Evolutionary conservation across 2,797 vertebrate species (phyloP), one percentile per base, ranked within the genome.

Genomic region (Amphiprion clarkii): DNA sequence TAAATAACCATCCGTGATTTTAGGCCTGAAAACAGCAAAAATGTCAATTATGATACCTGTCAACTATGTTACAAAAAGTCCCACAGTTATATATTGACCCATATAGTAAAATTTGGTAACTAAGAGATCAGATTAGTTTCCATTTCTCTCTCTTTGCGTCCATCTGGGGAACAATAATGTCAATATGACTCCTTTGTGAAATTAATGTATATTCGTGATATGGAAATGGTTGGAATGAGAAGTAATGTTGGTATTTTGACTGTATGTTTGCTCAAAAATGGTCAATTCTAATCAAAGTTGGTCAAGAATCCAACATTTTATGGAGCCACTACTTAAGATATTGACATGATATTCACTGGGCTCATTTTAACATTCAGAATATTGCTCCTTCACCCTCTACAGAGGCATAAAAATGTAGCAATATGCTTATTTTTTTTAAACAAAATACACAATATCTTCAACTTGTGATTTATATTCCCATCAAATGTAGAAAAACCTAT

Each of bases 261-360:
- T 5, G 0, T n/a, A 57, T 3, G 5, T 44, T 52, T 33, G 33
- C 33, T 33, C 7, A 6, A 54, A 17, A 63, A 16, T 4, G 27
- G 27, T 27, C 27, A 55, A 46, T 42, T 23, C 23, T 23, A 23
- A 23, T 23, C 23, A 23, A 23, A 23, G 40, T 3, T 42, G 40
- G 42, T 4, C 42, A 46, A 46, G 4, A 42, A 42, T 42, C 40
- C 10, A 42, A 42, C 13, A 39, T 67, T 60, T 67, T 25, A 11
- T 58, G 23, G 8, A n/a, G 58, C 53, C 46, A 29, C 19, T 31
- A n/a, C 48, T 58, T 71, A 6, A 19, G 36, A 66, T 44, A 61
- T 44, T 55, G 6, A 48, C 29, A 14, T 27, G 27, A 27, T 27
- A 27, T 27, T 56, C 49, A 69, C 21, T 27, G 53, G 53, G 1